phyloP scores from a whole-genome alignment of 1,140 invertebrate genomes.

The Pachyrhynchus sulphureomaculatus region DNA sequence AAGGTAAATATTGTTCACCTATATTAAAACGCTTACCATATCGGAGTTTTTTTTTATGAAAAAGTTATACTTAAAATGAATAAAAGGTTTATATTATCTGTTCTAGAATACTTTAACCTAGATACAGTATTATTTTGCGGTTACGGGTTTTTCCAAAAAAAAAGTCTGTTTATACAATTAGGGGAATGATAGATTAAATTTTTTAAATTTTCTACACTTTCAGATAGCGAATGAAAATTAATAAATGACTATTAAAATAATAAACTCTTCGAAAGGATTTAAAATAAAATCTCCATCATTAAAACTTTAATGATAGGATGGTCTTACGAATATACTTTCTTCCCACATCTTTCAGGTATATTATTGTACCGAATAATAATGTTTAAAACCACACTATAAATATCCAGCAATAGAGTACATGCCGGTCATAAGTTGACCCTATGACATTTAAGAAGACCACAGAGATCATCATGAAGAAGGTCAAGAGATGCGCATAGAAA shows the following conservation, averaged over 20 bases:
- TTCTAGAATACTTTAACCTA: too few relatives aligned
- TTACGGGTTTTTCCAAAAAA: too few relatives aligned
- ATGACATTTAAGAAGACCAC: conserved; percentile 25
- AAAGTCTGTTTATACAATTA: too few relatives aligned
- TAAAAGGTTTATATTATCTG: too few relatives aligned
- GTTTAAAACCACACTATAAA: conserved; percentile 12
- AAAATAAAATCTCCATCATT: too few relatives aligned
- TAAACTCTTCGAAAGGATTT: too few relatives aligned
- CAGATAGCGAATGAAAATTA: too few relatives aligned
- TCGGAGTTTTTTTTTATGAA: background rate
- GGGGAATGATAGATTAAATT: too few relatives aligned
- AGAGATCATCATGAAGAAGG: conserved; percentile 10
- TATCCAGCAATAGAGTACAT: conserved; percentile 9
- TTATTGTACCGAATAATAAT: background rate
- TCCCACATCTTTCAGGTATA: background rate
- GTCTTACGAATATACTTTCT: background rate
- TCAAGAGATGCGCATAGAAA: conserved; percentile 19
- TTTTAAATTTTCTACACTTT: too few relatives aligned
- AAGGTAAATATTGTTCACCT: conserved; percentile 37
- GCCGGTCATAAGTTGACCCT: conserved; percentile 22
- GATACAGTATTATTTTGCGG: too few relatives aligned
- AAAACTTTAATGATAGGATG: background rate
- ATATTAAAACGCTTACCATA: conserved; percentile 24
- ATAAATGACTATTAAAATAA: too few relatives aligned
- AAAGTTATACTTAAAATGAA: background rate